Evolutionary conservation across 2,888 invertebrate genomes (phyloP), one percentile per base, ranked within the genome.

Genomic region (Platynereis dumerilii): DNA sequence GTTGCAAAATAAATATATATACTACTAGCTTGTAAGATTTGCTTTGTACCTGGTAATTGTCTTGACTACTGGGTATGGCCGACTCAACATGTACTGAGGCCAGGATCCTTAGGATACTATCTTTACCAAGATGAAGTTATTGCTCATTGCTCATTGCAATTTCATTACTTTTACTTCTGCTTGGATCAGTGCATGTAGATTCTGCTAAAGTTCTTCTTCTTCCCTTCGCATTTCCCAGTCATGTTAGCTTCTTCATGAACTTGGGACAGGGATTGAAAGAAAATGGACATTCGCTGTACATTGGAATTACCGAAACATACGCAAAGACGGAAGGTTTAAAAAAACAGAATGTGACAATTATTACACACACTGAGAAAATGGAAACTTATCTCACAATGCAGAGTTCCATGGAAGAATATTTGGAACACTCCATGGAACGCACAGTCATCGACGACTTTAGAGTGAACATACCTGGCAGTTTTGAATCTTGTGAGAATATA

Each of bases 221-320:
- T 12, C 66, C 66, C 7, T 66, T 29, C 29, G 45, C 64, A 1
- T 67, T 56, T 26, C 10, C n/a, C 17, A 69, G 67, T 56, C 69
- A 69, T 52, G 44, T 69, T 10, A 12, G 29, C 2, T 42, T 59
- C 26, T 2, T 55, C 5, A 15, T 42, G 10, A 48, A 34, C 5
- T 48, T 69, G 2, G 66, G 64, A 1, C 22, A 62, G 22, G 67
- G 58, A 1, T 45, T 69, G 0, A 17, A 24, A 2, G 24, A 52
- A 2, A 55, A 48, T 20, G 69, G 69, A 15, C 69, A 69, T 59
- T 59, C 64, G 20, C 61, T 69, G 1, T 57, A 48, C 45, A 60
- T 58, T 5, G 42, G 39, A 17, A 17, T 64, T 10, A 34, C 34
- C 12, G 34, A 12, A 34, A 7, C 12, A 34, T 34, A 34, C 12